A percentile compares a stretch with the other conserved stretches of the same genome.
phyloP scores from a whole-genome alignment of 2,888 invertebrate species.

The Agonum fuliginosum region DNA sequence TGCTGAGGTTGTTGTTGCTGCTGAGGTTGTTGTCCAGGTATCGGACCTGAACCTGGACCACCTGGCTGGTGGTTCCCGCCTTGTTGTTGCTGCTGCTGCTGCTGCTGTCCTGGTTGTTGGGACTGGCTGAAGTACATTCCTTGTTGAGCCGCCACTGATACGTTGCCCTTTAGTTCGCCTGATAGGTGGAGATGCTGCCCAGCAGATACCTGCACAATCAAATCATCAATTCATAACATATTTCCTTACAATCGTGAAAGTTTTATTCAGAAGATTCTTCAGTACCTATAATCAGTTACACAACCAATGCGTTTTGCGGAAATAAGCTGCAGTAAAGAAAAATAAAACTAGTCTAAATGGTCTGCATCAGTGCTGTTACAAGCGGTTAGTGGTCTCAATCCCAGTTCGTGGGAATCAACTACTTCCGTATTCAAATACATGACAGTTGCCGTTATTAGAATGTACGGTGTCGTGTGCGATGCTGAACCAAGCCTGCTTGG shows the following conservation, averaged over 20 bases:
- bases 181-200: constrained; percentile 90
- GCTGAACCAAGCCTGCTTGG: constrained; percentile 24
- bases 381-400: constrained; percentile 51
- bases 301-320: background rate
- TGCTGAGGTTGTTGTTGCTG: constrained; percentile 62
- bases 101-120: constrained; percentile 66
- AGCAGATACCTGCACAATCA: constrained; percentile 80
- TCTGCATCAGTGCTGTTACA: background rate
- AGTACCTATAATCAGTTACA: constrained; percentile 20
- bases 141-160: constrained; percentile 89
- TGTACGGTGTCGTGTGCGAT: constrained; percentile 51
- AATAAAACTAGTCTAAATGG: constrained; percentile 14
- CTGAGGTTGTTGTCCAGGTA: constrained; percentile 56
- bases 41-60: background rate
- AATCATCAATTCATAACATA: background rate
- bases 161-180: constrained; percentile 82
- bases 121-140: constrained; percentile 83
- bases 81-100: constrained; percentile 67
- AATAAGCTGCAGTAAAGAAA: background rate
- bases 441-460: constrained; percentile 61
- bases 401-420: constrained; percentile 66
- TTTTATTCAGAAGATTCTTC: background rate
- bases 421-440: constrained; percentile 68
- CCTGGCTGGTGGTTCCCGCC: constrained; percentile 50
- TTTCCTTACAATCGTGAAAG: constrained; percentile 9